These are phyloP conservation scores for Sarcophaga rosellei DNA, from an alignment of 2,888 invertebrate genomes.

Conservation along the genomic window DNA sequence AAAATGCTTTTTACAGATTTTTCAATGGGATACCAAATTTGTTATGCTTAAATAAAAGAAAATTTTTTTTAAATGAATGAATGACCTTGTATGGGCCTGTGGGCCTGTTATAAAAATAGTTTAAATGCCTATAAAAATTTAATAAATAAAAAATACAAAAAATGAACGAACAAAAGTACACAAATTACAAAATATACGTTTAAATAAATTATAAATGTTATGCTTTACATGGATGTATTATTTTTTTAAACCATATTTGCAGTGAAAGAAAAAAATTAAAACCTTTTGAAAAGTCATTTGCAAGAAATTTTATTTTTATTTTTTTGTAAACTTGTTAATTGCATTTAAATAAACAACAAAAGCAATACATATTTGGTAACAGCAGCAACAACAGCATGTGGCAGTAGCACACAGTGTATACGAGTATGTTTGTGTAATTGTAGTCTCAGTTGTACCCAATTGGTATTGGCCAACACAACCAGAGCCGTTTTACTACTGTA, in stretches of 20 bases:
- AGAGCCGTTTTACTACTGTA: too few species aligned
- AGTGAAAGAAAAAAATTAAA: not conserved
- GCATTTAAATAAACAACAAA: slow-evolving; percentile 27
- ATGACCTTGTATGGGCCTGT: slow-evolving; percentile 32
- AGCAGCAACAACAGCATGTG: too few species aligned
- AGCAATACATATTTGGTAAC: too few species aligned
- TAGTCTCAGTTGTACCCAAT: not conserved
- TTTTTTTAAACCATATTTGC: slow-evolving; percentile 15
- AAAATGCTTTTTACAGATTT: not conserved
- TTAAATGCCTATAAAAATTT: not conserved
- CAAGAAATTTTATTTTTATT: too few species aligned
- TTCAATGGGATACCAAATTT: slow-evolving; percentile 7
- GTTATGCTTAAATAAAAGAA: too few species aligned
- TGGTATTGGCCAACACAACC: not conserved
- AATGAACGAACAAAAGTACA: slow-evolving; percentile 4
- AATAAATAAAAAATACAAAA: not conserved
- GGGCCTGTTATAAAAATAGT: too few species aligned
- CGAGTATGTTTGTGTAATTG: too few species aligned
- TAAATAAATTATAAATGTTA: slow-evolving; percentile 8
- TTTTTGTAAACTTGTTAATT: slow-evolving; percentile 45
- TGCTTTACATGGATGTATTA: not conserved
- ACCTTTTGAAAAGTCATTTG: not conserved
- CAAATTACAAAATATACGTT: slow-evolving; percentile 19
- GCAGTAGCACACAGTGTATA: too few species aligned
- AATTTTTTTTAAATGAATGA: too few species aligned